Evolutionary conservation across 2,888 invertebrate genomes (phyloP), one percentile per base, ranked within the genome.

Genomic region (Cremastobaeus sp.): DNA sequence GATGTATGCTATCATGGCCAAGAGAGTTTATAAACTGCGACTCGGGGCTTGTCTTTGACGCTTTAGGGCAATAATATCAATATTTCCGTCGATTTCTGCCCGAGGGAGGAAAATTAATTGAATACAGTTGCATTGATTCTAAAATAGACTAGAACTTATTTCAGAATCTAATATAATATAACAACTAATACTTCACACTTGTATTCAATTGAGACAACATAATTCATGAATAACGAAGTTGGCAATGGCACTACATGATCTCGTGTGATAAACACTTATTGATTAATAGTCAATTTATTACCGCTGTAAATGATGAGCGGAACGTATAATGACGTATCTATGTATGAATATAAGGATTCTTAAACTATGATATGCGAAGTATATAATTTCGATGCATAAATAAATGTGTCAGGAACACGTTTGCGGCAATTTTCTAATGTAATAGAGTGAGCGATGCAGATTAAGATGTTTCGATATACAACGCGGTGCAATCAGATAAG

Each of bases 401-500:
- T 74, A 74, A 74, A 68, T 60, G 54, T 45, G 62, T 57, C 70
- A 17, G 48, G 5, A 54, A 45, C 37, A 52, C 41, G 73, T 32
- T 55, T 62, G 30, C 18, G 15, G 66, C 55, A 69, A 69, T 74
- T 74, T 74, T 74, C 74, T 74, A 74, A 74, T 64, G 64, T 59
- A 64, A 64, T 57, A 43, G 62, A 64, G 32, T 34, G 28, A 50
- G 41, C 43, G 52, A 54, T 47, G 64, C 48, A 37, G 60, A 75
- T 75, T 70, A 74, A 74, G 74, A 74, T 65, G 74, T 74, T 59
- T 66, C 66, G 74, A 74, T 70, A 65, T 52, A 43, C 37, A 74
- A 47, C 55, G 54, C 74, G 54, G 65, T 60, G 55, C 65, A 59
- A 74, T 60, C 57, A 39, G 59, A 65, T 70, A 69, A 74, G 60